Percentiles rank a stretch among this genome's conserved stretches.
Conservation (phyloP, 2,797 vertebrate species). For the Momotus momota region DNA sequence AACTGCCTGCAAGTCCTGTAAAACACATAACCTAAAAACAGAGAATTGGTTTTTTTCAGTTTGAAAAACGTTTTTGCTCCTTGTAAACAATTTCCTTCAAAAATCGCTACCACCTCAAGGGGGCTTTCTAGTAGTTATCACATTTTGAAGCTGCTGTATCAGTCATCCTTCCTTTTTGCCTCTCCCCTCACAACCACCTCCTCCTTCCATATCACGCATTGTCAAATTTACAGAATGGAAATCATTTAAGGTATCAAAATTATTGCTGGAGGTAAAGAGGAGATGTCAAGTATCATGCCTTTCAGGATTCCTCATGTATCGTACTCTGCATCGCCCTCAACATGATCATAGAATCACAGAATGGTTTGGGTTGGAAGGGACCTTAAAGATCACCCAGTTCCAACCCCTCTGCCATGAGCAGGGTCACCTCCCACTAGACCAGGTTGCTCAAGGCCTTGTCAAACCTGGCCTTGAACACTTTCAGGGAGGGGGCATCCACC, state of each 20-base stretch:
- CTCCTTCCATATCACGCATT: background rate
- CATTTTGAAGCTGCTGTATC: background rate
- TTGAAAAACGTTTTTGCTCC: background rate
- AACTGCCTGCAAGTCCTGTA: background rate
- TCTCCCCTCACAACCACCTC: background rate
- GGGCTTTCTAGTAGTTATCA: background rate
- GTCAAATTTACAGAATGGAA: conserved; percentile 16
- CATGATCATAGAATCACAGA: too few relatives aligned
- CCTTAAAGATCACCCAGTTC: too few relatives aligned
- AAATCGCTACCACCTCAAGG: background rate
- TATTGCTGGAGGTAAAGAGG: conserved; percentile 3
- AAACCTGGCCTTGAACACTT: too few relatives aligned
- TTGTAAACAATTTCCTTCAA: background rate
- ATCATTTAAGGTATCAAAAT: conserved; percentile 13
- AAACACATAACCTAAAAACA: background rate
- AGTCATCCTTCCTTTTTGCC: background rate
- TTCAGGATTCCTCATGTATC: background rate
- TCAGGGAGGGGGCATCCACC: too few relatives aligned
- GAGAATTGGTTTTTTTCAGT: background rate
- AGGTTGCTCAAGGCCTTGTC: too few relatives aligned
- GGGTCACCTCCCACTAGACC: too few relatives aligned
- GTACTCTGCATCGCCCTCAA: background rate
- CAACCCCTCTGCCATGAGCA: too few relatives aligned
- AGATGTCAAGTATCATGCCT: background rate
- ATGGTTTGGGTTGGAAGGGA: too few relatives aligned